Conservation (phyloP, 1,140 invertebrate genomes). For the Lepidurus arcticus region DNA sequence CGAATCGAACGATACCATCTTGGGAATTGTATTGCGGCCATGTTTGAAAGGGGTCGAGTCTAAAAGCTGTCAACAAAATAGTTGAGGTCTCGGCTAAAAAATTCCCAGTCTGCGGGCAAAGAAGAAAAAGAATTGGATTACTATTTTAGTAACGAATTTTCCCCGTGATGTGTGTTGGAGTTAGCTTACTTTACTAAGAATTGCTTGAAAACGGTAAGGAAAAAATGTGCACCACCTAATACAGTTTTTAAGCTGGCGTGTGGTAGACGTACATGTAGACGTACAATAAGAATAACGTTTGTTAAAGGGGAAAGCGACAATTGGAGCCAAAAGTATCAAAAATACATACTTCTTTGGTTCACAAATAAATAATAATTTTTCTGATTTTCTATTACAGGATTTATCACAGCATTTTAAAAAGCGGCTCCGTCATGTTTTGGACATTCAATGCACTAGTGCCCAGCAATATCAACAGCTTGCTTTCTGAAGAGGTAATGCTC, state of each 20-base stretch:
- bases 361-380: neutral
- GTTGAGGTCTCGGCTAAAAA: neutral
- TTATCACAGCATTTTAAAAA: neutral
- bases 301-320: too few relatives aligned
- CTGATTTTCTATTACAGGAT: neutral
- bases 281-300: too few relatives aligned
- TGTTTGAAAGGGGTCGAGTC: slow-evolving; percentile 12
- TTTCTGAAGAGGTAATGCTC: neutral
- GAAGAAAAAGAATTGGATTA: neutral
- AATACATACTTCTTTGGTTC: too few relatives aligned
- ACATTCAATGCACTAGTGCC: slow-evolving; percentile 9
- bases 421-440: neutral
- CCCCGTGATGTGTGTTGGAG: neutral
- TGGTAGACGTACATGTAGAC: too few relatives aligned
- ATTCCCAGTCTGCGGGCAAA: neutral
- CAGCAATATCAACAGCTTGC: slow-evolving; percentile 14
- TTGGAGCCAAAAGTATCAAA: too few relatives aligned
- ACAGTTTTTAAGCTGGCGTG: too few relatives aligned
- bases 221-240: neutral
- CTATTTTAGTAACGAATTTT: neutral
- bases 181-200: neutral
- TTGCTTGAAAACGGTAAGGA: neutral
- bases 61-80: slow-evolving; percentile 12
- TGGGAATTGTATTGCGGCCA: neutral
- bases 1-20: neutral